A percentile compares a stretch with the other conserved stretches of the same genome.
phyloP scores from a whole-genome alignment of 2,797 vertebrate species.

The Acrocephalus scirpaceus region DNA sequence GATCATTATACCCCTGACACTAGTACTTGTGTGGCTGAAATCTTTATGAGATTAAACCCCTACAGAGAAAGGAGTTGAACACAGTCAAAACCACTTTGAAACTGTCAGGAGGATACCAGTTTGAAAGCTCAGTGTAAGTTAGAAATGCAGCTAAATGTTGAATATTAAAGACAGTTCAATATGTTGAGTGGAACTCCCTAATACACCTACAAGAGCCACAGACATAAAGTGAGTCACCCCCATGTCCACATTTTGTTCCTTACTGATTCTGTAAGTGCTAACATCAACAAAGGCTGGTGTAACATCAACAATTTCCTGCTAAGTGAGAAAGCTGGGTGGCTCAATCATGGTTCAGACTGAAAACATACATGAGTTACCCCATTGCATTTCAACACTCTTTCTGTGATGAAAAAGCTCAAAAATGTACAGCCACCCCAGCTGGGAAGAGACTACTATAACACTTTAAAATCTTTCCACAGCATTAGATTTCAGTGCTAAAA shows the following conservation, averaged over 20 bases:
- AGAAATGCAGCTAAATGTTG: conserved; percentile 46
- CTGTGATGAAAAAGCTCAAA: background rate
- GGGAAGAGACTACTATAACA: background rate
- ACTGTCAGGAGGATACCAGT: conserved; percentile 71
- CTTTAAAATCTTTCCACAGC: background rate
- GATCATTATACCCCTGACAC: conserved; percentile 84
- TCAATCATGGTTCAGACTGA: conserved; percentile 10
- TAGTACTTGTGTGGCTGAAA: conserved; percentile 81
- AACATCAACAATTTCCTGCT: background rate
- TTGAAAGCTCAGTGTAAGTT: conserved; percentile 57
- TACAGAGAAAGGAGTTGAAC: conserved; percentile 77
- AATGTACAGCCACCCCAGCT: background rate
- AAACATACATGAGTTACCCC: background rate
- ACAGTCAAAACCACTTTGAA: conserved; percentile 76
- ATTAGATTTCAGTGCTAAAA: background rate
- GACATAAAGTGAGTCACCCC: background rate
- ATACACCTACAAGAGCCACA: background rate
- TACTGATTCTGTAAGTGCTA: background rate
- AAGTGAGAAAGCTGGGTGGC: background rate
- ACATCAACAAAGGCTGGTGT: background rate
- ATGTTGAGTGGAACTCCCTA: background rate
- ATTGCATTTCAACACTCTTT: background rate
- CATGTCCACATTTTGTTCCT: background rate
- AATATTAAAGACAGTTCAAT: conserved; percentile 28
- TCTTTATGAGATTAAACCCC: conserved; percentile 85